A percentile compares a stretch with the other conserved stretches of the same genome.
Conservation (phyloP, 2,888 invertebrate genomes). For the Thereva unica region DNA sequence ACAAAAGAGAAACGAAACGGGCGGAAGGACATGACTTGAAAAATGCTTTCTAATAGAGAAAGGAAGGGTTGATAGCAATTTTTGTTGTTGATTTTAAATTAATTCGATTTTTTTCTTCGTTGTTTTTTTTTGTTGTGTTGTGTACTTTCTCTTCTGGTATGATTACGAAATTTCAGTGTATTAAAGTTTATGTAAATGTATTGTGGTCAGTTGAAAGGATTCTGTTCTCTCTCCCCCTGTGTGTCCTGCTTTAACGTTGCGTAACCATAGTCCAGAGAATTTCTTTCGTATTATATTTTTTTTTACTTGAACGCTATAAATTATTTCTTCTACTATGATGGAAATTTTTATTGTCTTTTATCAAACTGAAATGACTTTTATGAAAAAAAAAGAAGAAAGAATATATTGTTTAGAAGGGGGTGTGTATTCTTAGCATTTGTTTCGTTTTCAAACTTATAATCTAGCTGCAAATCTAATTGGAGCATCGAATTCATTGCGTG, state of each 20-base stretch:
- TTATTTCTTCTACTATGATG: no score
- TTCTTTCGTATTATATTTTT: neutral
- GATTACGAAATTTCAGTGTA: conserved; percentile 4
- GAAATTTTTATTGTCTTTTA: no score
- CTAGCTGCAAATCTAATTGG: no score
- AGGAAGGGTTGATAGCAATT: conserved; percentile 37
- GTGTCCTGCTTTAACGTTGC: no score
- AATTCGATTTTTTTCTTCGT: conserved; percentile 37
- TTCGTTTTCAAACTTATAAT: no score
- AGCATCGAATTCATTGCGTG: no score
- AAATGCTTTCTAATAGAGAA: conserved; percentile 39
- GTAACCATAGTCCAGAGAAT: neutral
- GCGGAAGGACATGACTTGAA: conserved; percentile 42
- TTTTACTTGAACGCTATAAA: no score
- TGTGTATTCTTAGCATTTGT: no score
- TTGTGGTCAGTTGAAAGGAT: neutral
- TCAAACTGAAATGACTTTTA: no score
- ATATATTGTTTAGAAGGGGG: no score
- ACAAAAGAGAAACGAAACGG: conserved; percentile 38
- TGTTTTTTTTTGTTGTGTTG: conserved; percentile 14
- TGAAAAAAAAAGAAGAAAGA: no score
- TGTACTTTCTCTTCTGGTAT: conserved; percentile 6
- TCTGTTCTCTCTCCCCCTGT: neutral
- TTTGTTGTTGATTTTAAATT: conserved; percentile 41
- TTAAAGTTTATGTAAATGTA: conserved; percentile 15